Evolutionary conservation across 2,113 vertebrate species (phyloP).

Genomic region (Triplophysa siluroides): DNA sequence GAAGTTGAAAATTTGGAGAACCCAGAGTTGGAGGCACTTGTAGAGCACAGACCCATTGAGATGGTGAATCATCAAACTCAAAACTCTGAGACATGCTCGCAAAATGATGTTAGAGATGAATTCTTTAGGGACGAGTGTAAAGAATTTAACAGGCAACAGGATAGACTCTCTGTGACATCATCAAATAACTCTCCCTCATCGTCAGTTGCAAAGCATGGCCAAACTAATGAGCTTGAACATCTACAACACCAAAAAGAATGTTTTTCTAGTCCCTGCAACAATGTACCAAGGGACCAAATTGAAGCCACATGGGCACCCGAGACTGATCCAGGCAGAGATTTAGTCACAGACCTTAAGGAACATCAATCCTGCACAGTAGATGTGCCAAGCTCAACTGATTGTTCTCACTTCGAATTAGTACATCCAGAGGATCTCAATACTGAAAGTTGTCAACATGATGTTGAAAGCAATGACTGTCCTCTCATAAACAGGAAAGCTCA

Average conservation of each 20-base stretch:
- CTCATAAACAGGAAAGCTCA: constrained; percentile 10
- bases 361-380: neutral
- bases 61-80: neutral
- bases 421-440: constrained; percentile 14
- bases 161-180: neutral
- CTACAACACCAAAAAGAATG: constrained; percentile 15
- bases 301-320: neutral
- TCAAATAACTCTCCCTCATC: neutral
- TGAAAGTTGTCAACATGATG: neutral
- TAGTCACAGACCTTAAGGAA: neutral
- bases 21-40: constrained; percentile 61
- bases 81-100: constrained; percentile 42
- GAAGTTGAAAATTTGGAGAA: constrained; percentile 74
- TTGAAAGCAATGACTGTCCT: constrained; percentile 42
- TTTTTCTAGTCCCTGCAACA: constrained; percentile 35
- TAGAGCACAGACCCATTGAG: constrained; percentile 19
- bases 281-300: constrained; percentile 1
- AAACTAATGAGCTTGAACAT: constrained; percentile 4
- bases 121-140: constrained; percentile 62
- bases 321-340: neutral
- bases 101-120: constrained; percentile 38
- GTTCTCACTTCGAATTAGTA: constrained; percentile 16
- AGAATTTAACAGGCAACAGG: constrained; percentile 64
- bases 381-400: constrained; percentile 13
- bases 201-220: constrained; percentile 5